These are phyloP conservation scores for Drosophila ohnishii DNA, from an alignment of 1,140 invertebrate genomes.

Conservation along the genomic window DNA sequence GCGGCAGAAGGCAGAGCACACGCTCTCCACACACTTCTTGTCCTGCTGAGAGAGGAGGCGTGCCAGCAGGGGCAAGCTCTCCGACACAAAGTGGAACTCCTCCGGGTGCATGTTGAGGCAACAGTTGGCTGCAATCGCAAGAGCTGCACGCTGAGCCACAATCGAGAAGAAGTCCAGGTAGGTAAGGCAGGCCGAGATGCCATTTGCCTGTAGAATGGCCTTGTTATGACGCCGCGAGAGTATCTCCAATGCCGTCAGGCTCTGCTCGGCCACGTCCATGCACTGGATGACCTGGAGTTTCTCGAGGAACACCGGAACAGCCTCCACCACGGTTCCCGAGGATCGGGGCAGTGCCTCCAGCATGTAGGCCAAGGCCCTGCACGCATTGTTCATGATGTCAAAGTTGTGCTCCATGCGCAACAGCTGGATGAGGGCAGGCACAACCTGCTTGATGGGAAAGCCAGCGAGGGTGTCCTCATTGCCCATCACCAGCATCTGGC, in stretches of 20 bases:
- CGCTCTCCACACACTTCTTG: conserved; percentile 98
- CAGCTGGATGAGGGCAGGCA: conserved; percentile 95
- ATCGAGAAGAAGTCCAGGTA: conserved; percentile 99
- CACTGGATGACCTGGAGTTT: conserved; percentile 99
- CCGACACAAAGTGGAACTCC: conserved; percentile 96
- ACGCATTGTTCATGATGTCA: conserved; percentile 99
- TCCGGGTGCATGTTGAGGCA: conserved; percentile 96
- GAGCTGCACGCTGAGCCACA: conserved; percentile 95
- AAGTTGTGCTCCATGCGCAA: conserved; percentile 98
- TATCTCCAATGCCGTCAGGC: conserved; percentile 97
- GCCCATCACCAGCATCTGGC: conserved; percentile 99
- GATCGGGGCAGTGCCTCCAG: conserved; percentile 98
- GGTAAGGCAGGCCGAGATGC: conserved; percentile 96
- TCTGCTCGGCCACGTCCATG: conserved; percentile 99
- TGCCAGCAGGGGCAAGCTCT: conserved; percentile 94
- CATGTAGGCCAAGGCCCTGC: conserved; percentile 99
- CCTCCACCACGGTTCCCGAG: conserved; percentile 97
- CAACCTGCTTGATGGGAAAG: conserved; percentile 98
- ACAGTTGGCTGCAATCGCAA: conserved; percentile 98
- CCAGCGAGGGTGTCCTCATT: conserved; percentile 99
- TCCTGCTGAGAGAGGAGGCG: conserved; percentile 95
- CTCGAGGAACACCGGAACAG: conserved; percentile 97
- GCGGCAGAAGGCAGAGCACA: conserved; percentile 97
- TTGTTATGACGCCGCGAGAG: conserved; percentile 98
- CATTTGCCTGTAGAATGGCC: conserved; percentile 96